Base-by-base conservation (phyloP, 2,888 invertebrate species). In the Flabesymbios commensalis region DNA sequence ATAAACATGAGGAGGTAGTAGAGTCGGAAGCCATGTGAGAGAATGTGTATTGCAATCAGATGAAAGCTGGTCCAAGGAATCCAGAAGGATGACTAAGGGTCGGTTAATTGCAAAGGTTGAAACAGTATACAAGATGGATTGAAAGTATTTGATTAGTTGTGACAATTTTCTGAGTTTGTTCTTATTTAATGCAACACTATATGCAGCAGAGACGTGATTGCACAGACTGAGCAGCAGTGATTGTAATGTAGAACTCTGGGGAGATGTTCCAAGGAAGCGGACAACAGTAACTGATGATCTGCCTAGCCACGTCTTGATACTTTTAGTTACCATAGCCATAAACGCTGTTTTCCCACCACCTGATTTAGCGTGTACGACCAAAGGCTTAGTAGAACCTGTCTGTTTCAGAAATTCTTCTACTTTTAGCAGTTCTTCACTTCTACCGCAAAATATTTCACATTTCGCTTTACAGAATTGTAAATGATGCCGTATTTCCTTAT, bases 191-290 rank as follows among this genome's bases (percentile, higher is more conserved):
- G 45, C 33, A 3, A 57, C 4, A 22, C n/a, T 28, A 29, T 57
- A 57, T 4, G 58, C 58, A 4, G 5, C 39, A 29, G 32, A 70
- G 61, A 61, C 33, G 51, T 73, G 73, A 5, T 32, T 43, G 43
- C 68, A 69, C 1, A 71, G 51, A 36, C 65, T 71, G 4, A 55
- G 26, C 14, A 73, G 45, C 10, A 71, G 53, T 2, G 53, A 26
- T 22, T 65, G 49, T 1, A 70, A 63, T 1, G 65, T 57, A 14
- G 64, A 64, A 5, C 69, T 67, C 24, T 62, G 61, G 0, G 70
- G 61, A 3, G 72, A 69, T 1, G 73, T 72, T 14, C 72, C 71
- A 3, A 71, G 60, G 57, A 72, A 73, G 14, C 73, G 57, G 0
- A 70, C 41, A 7, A 72, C 63, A 29, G 65, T 49, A 14, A 70